phyloP scores from a whole-genome alignment of 2,888 invertebrate genomes.

The Arrhopalites spinosus region DNA sequence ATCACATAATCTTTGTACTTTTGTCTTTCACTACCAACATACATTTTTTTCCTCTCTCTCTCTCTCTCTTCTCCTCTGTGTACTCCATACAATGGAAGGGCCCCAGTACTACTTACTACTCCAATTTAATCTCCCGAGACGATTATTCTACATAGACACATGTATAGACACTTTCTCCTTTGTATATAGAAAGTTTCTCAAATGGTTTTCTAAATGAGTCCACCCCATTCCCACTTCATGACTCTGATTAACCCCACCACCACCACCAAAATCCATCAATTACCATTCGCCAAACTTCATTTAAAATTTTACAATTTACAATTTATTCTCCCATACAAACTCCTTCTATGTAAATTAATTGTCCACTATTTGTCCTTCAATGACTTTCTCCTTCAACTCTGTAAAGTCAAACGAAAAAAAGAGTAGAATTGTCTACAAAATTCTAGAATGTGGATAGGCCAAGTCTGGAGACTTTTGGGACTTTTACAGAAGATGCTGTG shows the following conservation, averaged over 20 bases:
- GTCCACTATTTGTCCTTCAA: too few species aligned
- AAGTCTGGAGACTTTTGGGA: too few species aligned
- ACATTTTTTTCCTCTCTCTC: constrained; percentile 4
- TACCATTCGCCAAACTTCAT: too few species aligned
- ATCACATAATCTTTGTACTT: constrained; percentile 51
- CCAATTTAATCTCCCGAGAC: constrained; percentile 23
- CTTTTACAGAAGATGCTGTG: too few species aligned
- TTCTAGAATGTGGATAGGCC: background rate
- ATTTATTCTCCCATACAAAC: too few species aligned
- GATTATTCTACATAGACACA: constrained; percentile 20
- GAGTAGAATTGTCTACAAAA: background rate
- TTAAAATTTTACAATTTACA: too few species aligned
- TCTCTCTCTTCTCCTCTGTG: constrained; percentile 1
- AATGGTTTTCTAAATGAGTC: constrained; percentile 5
- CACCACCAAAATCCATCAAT: too few species aligned
- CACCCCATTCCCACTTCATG: constrained; percentile 15
- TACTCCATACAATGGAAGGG: background rate
- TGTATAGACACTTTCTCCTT: constrained; percentile 1
- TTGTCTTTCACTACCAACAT: background rate
- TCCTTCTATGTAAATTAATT: too few species aligned
- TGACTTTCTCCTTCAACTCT: too few species aligned
- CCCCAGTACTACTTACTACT: background rate
- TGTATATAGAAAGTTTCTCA: background rate
- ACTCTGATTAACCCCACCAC: constrained; percentile 17
- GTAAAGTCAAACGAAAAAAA: background rate